These are phyloP conservation scores for Dreissena polymorpha DNA, from an alignment of 1,140 invertebrate species.

Conservation along the genomic window DNA sequence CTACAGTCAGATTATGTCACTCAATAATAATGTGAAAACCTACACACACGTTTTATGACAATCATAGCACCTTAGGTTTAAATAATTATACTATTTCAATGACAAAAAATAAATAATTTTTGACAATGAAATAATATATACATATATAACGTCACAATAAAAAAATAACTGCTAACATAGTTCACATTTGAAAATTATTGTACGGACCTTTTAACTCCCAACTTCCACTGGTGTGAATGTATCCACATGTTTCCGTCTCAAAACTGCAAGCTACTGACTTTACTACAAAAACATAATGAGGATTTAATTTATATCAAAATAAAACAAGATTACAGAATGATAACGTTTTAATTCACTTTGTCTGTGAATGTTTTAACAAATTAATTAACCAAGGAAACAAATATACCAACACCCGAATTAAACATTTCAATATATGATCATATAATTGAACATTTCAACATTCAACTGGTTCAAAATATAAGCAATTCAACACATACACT, in stretches of 20 bases:
- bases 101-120: too few species aligned
- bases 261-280: conserved; percentile 14
- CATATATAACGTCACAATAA: too few species aligned
- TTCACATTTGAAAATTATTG: neutral
- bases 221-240: neutral
- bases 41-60: too few species aligned
- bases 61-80: too few species aligned
- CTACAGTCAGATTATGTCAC: too few species aligned
- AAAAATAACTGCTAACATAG: too few species aligned
- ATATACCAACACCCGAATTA: neutral
- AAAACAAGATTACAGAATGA: neutral
- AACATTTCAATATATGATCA: neutral
- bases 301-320: neutral
- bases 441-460: too few species aligned
- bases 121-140: too few species aligned
- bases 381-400: neutral
- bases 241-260: neutral
- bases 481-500: too few species aligned
- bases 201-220: conserved; percentile 20
- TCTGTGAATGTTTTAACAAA: neutral
- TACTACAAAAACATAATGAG: neutral
- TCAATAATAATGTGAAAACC: too few species aligned
- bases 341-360: neutral
- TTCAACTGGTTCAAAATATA: too few species aligned
- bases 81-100: too few species aligned